Percentiles rank a stretch among this genome's conserved stretches.
phyloP scores from a whole-genome alignment of 2,888 invertebrate species.

The Cataglyphis altisquamis region DNA sequence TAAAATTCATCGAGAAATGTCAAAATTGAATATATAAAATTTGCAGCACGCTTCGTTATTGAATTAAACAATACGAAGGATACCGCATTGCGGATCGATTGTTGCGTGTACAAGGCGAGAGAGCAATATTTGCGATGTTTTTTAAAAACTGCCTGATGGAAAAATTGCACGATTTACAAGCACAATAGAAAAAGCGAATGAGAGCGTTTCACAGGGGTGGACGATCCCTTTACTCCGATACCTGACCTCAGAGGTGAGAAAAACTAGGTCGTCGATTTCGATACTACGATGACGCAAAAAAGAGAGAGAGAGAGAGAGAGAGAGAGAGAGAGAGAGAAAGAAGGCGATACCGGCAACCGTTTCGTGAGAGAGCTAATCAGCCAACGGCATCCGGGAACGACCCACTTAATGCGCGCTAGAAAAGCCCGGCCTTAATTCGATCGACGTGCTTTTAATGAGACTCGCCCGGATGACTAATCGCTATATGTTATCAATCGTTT shows the following conservation, averaged over 20 bases:
- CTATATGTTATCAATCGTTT: slow-evolving; percentile 20
- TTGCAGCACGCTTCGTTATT: not conserved
- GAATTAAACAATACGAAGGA: not conserved
- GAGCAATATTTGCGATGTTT: not conserved
- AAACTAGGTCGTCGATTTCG: slow-evolving; percentile 60
- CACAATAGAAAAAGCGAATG: not conserved
- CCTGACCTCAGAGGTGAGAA: slow-evolving; percentile 38
- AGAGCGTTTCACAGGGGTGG: slow-evolving; percentile 27
- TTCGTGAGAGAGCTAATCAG: slow-evolving; percentile 64
- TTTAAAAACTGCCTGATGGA: not conserved
- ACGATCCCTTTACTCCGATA: slow-evolving; percentile 25
- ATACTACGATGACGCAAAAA: slow-evolving; percentile 59
- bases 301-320: not conserved
- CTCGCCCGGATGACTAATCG: slow-evolving; percentile 66
- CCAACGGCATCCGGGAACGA: slow-evolving; percentile 60
- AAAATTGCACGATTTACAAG: not conserved
- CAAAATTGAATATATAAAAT: slow-evolving; percentile 17
- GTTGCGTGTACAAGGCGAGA: not conserved
- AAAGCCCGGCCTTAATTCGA: slow-evolving; percentile 74
- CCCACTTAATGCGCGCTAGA: slow-evolving; percentile 70
- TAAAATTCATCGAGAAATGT: slow-evolving; percentile 2
- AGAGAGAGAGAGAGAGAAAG: slow-evolving; percentile 1
- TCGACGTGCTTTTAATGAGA: slow-evolving; percentile 63
- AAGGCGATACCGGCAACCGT: not conserved
- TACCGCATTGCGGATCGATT: not conserved